These are phyloP conservation scores for Eptatretus atami DNA, from an alignment of 2,797 vertebrate genomes.

Conservation along the genomic window DNA sequence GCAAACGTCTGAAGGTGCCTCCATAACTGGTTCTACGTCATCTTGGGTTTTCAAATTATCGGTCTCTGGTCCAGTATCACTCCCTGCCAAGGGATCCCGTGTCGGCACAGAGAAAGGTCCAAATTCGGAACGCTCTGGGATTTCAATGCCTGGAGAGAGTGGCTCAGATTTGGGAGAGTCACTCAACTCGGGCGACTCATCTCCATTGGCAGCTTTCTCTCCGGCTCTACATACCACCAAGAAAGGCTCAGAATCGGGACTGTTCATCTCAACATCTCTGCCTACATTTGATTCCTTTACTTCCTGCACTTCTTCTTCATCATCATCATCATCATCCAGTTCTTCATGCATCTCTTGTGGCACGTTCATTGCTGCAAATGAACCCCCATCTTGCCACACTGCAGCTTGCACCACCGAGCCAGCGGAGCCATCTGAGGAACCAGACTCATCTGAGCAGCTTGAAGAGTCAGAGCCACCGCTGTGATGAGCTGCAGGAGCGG, in stretches of 20 bases:
- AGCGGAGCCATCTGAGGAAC: neutral
- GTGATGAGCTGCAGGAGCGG: neutral
- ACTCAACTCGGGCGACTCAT: neutral
- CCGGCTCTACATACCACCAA: neutral
- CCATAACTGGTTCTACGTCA: no score
- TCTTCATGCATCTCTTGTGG: neutral
- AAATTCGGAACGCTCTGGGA: constrained; percentile 3
- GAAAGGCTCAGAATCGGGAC: neutral
- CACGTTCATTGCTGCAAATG: neutral
- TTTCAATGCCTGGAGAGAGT: constrained; percentile 2
- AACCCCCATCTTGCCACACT: neutral
- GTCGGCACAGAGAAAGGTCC: neutral
- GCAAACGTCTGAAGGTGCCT: no score
- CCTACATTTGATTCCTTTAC: neutral
- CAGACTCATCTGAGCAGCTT: neutral
- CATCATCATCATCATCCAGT: neutral
- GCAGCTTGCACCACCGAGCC: constrained; percentile 1
- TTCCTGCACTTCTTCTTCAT: neutral
- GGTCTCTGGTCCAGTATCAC: no score
- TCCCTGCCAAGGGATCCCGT: no score
- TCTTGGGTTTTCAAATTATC: no score
- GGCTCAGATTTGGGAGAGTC: constrained; percentile 2
- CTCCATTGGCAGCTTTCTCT: neutral
- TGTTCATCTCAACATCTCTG: neutral
- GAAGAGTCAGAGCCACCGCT: constrained; percentile 3